phyloP scores from a whole-genome alignment of 2,888 invertebrate genomes.

The Urechis unicinctus region DNA sequence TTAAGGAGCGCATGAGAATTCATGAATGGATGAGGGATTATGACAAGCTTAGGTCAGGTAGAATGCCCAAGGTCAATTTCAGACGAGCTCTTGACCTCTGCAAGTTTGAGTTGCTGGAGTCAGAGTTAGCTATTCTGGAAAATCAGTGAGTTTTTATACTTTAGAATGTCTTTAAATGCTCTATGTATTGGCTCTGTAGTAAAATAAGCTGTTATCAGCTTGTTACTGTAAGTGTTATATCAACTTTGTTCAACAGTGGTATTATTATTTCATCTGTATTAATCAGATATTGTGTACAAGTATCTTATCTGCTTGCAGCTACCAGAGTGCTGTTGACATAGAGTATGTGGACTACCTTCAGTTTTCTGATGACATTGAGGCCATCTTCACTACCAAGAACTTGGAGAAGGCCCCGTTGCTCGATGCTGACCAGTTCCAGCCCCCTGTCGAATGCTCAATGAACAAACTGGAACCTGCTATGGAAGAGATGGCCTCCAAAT shows the following conservation, averaged over 20 bases:
- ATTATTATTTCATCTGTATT: not conserved
- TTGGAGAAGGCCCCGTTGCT: conserved; percentile 46
- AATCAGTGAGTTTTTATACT: conserved; percentile 33
- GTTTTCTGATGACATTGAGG: conserved; percentile 48
- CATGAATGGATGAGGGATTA: conserved; percentile 49
- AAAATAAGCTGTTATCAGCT: not conserved
- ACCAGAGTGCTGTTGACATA: conserved; percentile 28
- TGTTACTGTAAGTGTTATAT: too few relatives aligned
- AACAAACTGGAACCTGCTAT: conserved; percentile 32
- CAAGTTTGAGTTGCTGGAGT: conserved; percentile 41
- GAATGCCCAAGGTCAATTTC: conserved; percentile 46
- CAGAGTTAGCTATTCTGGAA: conserved; percentile 44
- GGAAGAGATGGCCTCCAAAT: conserved; percentile 26
- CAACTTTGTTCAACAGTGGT: too few relatives aligned
- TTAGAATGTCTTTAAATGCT: too few relatives aligned
- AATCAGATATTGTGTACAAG: not conserved
- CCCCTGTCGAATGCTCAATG: conserved; percentile 36
- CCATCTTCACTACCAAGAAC: conserved; percentile 45
- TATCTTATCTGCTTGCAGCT: conserved; percentile 21
- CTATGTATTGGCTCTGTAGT: not conserved
- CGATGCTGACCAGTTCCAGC: conserved; percentile 39
- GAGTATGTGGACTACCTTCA: conserved; percentile 41
- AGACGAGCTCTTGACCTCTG: conserved; percentile 46
- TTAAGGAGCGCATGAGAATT: conserved; percentile 43
- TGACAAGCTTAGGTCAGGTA: conserved; percentile 48